Evolutionary conservation across 2,888 invertebrate genomes (phyloP).

Genomic region (Amiota communis): DNA sequence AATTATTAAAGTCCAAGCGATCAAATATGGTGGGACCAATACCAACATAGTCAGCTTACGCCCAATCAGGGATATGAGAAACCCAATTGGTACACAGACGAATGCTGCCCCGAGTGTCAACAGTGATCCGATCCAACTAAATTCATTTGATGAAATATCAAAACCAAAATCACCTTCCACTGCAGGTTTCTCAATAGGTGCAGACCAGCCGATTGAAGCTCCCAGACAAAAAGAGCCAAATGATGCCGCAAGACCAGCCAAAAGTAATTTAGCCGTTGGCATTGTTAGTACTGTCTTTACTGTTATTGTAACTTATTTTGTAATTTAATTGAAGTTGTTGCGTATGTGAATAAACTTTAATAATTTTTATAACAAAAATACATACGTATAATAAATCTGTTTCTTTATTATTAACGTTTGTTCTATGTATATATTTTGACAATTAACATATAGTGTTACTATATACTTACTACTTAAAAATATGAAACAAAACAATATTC

Average conservation of each 20-base stretch:
- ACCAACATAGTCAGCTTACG: conserved; percentile 77
- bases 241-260: conserved; percentile 32
- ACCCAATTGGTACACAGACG: conserved; percentile 81
- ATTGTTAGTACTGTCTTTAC: too few species aligned
- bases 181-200: conserved; percentile 75
- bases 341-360: too few species aligned
- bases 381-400: too few species aligned
- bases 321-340: too few species aligned
- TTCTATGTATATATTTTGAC: too few species aligned
- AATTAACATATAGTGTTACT: too few species aligned
- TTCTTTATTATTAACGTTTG: too few species aligned
- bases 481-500: too few species aligned
- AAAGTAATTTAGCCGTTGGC: not conserved
- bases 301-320: too few species aligned
- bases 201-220: conserved; percentile 81
- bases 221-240: conserved; percentile 37
- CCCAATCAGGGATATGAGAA: conserved; percentile 80
- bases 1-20: conserved; percentile 83
- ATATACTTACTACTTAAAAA: too few species aligned
- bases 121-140: conserved; percentile 82
- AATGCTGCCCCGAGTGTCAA: conserved; percentile 81
- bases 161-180: conserved; percentile 69
- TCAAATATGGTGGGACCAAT: conserved; percentile 77
- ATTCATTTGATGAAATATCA: conserved; percentile 73
- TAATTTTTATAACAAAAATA: too few species aligned